Evolutionary conservation across 2,888 invertebrate species (phyloP), one percentile per base, ranked within the genome.

Genomic region (Masnerella sp.): DNA sequence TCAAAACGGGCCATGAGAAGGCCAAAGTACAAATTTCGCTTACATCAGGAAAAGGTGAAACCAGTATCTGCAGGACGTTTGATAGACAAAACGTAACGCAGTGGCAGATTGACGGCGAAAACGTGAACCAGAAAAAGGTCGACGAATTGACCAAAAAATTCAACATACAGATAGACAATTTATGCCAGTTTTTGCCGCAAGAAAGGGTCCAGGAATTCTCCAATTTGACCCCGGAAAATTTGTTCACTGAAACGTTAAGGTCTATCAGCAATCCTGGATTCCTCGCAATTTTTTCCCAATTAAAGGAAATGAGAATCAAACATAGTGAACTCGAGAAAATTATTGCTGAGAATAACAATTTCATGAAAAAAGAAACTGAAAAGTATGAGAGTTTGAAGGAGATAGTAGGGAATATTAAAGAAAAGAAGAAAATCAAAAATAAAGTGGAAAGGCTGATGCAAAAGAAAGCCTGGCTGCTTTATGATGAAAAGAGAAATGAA

Each of bases 101-200:
- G 0, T 95, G 94, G 94, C 87, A 82, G 25, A 88, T 94, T 1
- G 90, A 94, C 83, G 89, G 89, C 5, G 88, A 89, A 77, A 80
- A 80, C 12, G 89, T 88, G 0, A 87, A 83, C 28, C 87, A 89
- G 67, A 91, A 90, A 78, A 87, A 89, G 49, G 89, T 94, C 1
- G 86, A 90, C 2, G 88, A 90, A 1, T 86, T 90, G 1, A 90
- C 91, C 38, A 79, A 84, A 3, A 82, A 82, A 0, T 79, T 90
- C 61, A 90, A 91, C 72, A 91, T 91, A 74, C 91, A 87, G 84
- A 92, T 96, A 2, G 92, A 93, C 80, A 96, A 96, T 87, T 90
- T 99, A 28, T 99, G 98, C 82, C 98, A 98, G 85, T 95, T 99
- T 82, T 88, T 99, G 51, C 98, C 99, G 0, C 99, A 99, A 90